Evolutionary conservation across 1,140 invertebrate species (phyloP), one percentile per base, ranked within the genome.

Genomic region (Antheraea mylitta): DNA sequence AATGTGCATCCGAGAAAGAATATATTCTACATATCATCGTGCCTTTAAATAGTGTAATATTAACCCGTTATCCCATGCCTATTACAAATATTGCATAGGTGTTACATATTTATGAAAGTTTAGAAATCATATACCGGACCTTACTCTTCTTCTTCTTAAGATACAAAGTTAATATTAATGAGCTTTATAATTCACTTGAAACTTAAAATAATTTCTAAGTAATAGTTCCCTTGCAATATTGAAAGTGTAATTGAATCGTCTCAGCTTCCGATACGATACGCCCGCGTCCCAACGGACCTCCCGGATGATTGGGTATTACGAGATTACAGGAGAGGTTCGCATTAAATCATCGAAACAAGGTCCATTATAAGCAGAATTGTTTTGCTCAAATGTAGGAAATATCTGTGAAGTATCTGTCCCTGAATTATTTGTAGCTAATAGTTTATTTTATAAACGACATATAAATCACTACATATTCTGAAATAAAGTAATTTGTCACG

Each of bases 281-380:
- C 37, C 63, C 38, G 63, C 66, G 68, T 79, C 84, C 84, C 81
- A 58, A 64, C 69, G 80, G 79, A 71, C 64, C 13, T 60, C 69
- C 59, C 74, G 79, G 80, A 87, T 87, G 82, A 88, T 88, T 87
- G 88, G 85, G 80, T 85, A 83, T 86, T 88, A 88, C 78, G 76
- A 87, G 85, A 88, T 87, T 86, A 82, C 73, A 71, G 42, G 61
- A 81, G 18, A 68, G 72, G 66, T 67, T 70, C 70, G 79, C 80
- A 85, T 85, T 90, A 87, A 88, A 90, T 88, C 85, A 90, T 85
- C 75, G 66, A 58, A 66, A 42, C 58, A 60, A 58, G 59, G 60
- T 63, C 66, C 58, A 18, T 58, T 64, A 18, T n/a, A 16, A 62
- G 62, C 18, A 30, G 60, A 13, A 22, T 61, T 36, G 60, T 53